phyloP scores from a whole-genome alignment of 2,113 vertebrate genomes.

The Mola mola region DNA sequence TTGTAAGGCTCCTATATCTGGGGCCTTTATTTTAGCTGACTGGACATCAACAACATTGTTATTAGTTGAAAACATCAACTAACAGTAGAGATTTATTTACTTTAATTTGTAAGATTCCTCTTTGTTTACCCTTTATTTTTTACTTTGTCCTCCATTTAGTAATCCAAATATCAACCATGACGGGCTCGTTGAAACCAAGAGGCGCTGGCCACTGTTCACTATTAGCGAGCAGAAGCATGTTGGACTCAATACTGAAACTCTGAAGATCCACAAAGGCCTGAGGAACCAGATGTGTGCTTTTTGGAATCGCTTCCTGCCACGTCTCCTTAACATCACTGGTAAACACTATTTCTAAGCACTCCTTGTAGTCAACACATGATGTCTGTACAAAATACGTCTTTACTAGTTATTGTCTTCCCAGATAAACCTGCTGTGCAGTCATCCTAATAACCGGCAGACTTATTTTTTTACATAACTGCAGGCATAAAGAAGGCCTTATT shows the following conservation, averaged over 20 bases:
- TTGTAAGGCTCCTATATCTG: no score
- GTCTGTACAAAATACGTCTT: no score
- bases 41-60: no score
- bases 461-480: no score
- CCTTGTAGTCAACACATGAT: neutral
- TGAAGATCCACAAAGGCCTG: constrained; percentile 85
- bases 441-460: no score
- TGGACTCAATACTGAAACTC: constrained; percentile 82
- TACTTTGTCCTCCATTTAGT: constrained; percentile 60
- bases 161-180: constrained; percentile 88
- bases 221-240: constrained; percentile 84
- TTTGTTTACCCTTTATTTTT: no score
- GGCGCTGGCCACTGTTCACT: constrained; percentile 87
- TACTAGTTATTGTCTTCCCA: neutral
- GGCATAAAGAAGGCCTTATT: no score
- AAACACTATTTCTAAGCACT: constrained; percentile 28
- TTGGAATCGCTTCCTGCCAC: constrained; percentile 93
- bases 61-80: no score
- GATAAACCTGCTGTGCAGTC: neutral
- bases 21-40: no score
- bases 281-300: constrained; percentile 90
- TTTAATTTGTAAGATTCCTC: no score
- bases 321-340: constrained; percentile 92
- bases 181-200: constrained; percentile 69
- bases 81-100: no score